These are phyloP conservation scores for Glareola pratincola DNA, from an alignment of 2,113 vertebrate species.

Conservation along the genomic window DNA sequence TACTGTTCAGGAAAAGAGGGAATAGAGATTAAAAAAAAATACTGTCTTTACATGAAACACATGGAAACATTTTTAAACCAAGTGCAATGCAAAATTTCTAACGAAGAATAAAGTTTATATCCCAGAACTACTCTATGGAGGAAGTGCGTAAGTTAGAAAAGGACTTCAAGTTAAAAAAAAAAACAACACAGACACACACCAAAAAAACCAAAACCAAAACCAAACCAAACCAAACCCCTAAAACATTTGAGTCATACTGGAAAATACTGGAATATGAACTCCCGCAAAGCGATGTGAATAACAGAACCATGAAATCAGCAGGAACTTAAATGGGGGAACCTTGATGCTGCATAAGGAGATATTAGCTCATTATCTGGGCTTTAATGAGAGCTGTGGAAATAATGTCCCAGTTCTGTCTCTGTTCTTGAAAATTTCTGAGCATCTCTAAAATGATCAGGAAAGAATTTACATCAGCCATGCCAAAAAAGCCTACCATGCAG, in stretches of 20 bases:
- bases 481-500: not conserved
- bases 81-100: not conserved
- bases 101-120: not conserved
- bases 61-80: not conserved
- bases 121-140: not conserved
- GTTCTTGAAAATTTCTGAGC: not conserved
- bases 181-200: not conserved
- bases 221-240: not conserved
- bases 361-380: not conserved
- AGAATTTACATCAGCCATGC: not conserved
- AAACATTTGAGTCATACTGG: not conserved
- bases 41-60: not conserved
- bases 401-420: not conserved
- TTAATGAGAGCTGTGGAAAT: not conserved
- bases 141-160: not conserved
- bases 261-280: not conserved
- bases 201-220: not conserved
- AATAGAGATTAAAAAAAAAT: not conserved
- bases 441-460: not conserved
- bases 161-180: not conserved
- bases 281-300: not conserved
- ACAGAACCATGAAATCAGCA: not conserved
- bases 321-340: not conserved
- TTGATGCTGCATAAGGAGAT: not conserved
- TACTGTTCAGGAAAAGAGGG: not conserved